phyloP scores from a whole-genome alignment of 2,888 invertebrate genomes.

The Zhengitettix transpicula region DNA sequence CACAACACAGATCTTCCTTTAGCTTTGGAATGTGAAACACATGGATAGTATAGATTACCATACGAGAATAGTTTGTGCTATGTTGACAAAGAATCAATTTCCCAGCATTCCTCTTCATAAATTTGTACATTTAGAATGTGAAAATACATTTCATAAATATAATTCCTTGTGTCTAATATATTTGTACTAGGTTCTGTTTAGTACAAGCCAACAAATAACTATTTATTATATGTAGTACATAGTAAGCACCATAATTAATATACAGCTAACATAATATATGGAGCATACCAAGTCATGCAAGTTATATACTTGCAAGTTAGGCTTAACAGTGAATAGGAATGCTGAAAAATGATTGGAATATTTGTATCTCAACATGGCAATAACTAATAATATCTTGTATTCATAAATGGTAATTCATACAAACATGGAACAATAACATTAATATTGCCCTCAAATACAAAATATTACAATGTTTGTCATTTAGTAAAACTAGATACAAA shows the following conservation, averaged over 20 bases:
- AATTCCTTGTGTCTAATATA: background rate
- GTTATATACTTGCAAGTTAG: no score
- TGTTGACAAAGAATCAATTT: background rate
- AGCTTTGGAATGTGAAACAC: slow-evolving; percentile 5
- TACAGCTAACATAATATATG: no score
- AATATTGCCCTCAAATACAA: background rate
- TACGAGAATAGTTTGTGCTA: background rate
- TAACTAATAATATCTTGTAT: no score
- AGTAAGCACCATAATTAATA: no score
- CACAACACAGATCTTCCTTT: slow-evolving; percentile 5
- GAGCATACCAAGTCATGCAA: background rate
- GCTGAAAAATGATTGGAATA: no score
- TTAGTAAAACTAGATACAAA: background rate
- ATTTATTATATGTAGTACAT: no score
- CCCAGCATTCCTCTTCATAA: background rate
- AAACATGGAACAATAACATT: background rate
- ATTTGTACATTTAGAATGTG: background rate
- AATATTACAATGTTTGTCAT: background rate
- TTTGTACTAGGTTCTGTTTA: no score
- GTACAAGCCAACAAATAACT: no score
- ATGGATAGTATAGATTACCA: background rate
- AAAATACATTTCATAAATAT: background rate
- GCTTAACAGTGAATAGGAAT: no score
- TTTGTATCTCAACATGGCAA: no score
- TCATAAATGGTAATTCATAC: background rate